Percentiles rank a stretch among this genome's conserved stretches.
Evolutionary conservation across 2,888 invertebrate species (phyloP).

Genomic region (Sesamia inferens): DNA sequence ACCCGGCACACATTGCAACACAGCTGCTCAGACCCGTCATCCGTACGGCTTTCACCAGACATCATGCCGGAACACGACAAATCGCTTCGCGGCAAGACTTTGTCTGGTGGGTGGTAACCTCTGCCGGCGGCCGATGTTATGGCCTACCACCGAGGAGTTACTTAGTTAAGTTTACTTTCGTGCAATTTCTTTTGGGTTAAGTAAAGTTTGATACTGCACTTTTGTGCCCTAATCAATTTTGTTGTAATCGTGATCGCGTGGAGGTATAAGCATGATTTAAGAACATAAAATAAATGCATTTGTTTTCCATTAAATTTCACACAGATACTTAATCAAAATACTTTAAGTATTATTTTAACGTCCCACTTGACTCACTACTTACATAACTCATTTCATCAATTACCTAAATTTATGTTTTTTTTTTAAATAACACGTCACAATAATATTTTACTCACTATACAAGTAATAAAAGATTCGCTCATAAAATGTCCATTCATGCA

Average conservation of each 20-base stretch:
- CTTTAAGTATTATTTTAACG: too few relatives aligned
- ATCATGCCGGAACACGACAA: too few relatives aligned
- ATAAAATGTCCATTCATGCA: constrained; percentile 40
- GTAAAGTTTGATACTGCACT: too few relatives aligned
- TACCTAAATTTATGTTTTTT: not conserved
- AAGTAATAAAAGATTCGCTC: constrained; percentile 25
- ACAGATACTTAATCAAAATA: not conserved
- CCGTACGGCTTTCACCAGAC: too few relatives aligned
- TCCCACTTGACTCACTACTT: too few relatives aligned
- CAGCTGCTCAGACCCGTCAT: too few relatives aligned
- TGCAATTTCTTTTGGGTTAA: constrained; percentile 47
- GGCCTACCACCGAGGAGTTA: too few relatives aligned
- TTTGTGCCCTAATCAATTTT: not conserved
- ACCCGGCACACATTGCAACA: too few relatives aligned
- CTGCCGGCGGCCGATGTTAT: too few relatives aligned
- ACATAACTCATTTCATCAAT: not conserved
- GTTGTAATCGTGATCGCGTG: not conserved
- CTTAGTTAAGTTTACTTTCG: too few relatives aligned
- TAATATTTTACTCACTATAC: not conserved
- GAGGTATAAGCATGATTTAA: not conserved
- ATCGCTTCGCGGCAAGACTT: too few relatives aligned
- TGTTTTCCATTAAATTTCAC: not conserved
- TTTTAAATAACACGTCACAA: not conserved
- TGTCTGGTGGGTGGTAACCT: too few relatives aligned
- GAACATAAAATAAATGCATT: not conserved